Evolutionary conservation across 2,888 invertebrate species (phyloP).

Genomic region (Busseola fusca): DNA sequence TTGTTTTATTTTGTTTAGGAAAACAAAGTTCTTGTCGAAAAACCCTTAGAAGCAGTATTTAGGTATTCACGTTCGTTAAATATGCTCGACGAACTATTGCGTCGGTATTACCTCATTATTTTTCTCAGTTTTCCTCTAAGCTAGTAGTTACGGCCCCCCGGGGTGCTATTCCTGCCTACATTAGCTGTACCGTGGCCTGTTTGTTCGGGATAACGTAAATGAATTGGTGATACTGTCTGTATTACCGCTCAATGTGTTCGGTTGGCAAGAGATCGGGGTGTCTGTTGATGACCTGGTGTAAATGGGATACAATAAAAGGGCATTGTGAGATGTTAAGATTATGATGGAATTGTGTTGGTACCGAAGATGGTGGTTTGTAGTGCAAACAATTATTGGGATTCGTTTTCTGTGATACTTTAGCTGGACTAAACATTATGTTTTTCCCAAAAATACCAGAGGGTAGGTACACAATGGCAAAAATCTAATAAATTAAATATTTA

Average conservation of each 20-base stretch:
- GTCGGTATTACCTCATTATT: slow-evolving; percentile 54
- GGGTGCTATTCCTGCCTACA: slow-evolving; percentile 55
- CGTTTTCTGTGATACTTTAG: background rate
- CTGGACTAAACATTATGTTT: background rate
- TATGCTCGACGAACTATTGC: slow-evolving; percentile 45
- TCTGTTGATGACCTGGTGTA: slow-evolving; percentile 3
- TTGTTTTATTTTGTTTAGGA: no score
- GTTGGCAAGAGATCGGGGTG: slow-evolving; percentile 9
- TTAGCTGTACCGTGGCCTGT: slow-evolving; percentile 48
- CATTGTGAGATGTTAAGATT: background rate
- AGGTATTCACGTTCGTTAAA: slow-evolving; percentile 27
- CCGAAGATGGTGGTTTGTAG: background rate
- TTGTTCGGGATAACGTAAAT: slow-evolving; percentile 57
- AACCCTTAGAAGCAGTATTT: background rate
- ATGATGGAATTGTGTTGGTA: background rate
- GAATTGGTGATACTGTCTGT: slow-evolving; percentile 56
- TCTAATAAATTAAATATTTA: background rate
- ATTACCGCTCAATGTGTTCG: slow-evolving; percentile 44
- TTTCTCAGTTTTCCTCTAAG: slow-evolving; percentile 54
- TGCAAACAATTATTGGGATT: background rate
- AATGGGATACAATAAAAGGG: background rate
- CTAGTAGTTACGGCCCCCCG: slow-evolving; percentile 48
- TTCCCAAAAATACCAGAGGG: background rate
- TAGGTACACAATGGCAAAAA: background rate
- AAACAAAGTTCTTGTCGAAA: no score